Conservation (phyloP, 2,797 vertebrate species). For the Chromis chromis region DNA sequence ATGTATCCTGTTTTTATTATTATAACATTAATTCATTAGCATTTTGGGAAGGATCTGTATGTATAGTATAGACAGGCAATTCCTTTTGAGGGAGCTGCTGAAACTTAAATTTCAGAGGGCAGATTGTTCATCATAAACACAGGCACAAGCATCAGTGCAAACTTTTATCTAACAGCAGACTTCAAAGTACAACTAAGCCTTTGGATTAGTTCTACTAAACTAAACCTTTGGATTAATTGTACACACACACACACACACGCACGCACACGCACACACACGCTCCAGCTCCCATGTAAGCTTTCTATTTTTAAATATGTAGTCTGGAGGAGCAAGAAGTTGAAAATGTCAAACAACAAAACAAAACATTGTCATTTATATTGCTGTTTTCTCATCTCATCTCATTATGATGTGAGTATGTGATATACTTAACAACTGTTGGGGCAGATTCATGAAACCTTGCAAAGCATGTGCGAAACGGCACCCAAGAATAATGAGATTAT, state of each 20-base stretch:
- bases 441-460: neutral
- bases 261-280: too few relatives aligned
- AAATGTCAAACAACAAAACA: neutral
- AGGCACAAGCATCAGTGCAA: neutral
- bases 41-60: too few relatives aligned
- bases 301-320: neutral
- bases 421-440: neutral
- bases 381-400: neutral
- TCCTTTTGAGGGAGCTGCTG: too few relatives aligned
- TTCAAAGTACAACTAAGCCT: neutral
- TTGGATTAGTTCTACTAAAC: neutral
- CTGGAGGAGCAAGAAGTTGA: neutral
- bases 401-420: neutral
- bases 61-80: too few relatives aligned
- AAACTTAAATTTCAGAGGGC: too few relatives aligned
- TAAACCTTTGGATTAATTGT: neutral
- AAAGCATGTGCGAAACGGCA: neutral
- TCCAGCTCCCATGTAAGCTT: neutral
- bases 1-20: too few relatives aligned
- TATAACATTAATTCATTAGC: too few relatives aligned
- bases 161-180: neutral
- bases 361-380: constrained; percentile 6
- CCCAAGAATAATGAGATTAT: neutral
- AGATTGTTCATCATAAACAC: too few relatives aligned
- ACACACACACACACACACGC: too few relatives aligned